These are phyloP conservation scores for Choristoneura fumiferana DNA, from an alignment of 1,140 invertebrate genomes.

Conservation along the genomic window DNA sequence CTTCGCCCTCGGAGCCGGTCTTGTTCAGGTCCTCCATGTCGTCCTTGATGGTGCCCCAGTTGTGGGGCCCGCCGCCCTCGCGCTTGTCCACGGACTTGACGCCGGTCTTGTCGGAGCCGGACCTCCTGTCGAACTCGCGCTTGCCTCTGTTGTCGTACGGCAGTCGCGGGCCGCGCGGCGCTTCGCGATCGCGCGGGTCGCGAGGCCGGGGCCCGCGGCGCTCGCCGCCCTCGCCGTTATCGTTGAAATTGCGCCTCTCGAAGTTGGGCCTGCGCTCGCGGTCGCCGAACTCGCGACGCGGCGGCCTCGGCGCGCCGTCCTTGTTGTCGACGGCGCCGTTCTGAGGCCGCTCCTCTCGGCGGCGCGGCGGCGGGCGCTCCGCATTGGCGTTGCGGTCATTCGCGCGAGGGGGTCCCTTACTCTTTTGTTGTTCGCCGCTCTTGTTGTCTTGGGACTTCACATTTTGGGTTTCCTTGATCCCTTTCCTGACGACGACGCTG, in stretches of 20 bases:
- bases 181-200: constrained; percentile 49
- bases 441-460: constrained; percentile 83
- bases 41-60: constrained; percentile 96
- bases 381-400: constrained; percentile 59
- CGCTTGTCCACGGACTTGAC: constrained; percentile 96
- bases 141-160: constrained; percentile 87
- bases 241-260: constrained; percentile 69
- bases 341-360: constrained; percentile 66
- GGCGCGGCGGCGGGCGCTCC: constrained; percentile 63
- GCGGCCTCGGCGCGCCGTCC: constrained; percentile 60
- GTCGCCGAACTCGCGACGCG: constrained; percentile 62
- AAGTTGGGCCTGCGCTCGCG: constrained; percentile 83
- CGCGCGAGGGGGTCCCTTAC: constrained; percentile 59
- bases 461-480: constrained; percentile 85
- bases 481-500: constrained; percentile 77
- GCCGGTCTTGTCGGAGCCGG: constrained; percentile 96
- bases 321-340: constrained; percentile 69
- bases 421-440: constrained; percentile 82
- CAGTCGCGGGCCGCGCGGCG: constrained; percentile 71
- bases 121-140: constrained; percentile 96
- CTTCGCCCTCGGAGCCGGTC: constrained; percentile 73
- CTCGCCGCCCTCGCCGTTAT: constrained; percentile 72
- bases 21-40: constrained; percentile 87
- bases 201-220: constrained; percentile 71
- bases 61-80: constrained; percentile 95